These are phyloP conservation scores for Sandelia bainsii DNA, from an alignment of 2,797 vertebrate species.

Conservation along the genomic window DNA sequence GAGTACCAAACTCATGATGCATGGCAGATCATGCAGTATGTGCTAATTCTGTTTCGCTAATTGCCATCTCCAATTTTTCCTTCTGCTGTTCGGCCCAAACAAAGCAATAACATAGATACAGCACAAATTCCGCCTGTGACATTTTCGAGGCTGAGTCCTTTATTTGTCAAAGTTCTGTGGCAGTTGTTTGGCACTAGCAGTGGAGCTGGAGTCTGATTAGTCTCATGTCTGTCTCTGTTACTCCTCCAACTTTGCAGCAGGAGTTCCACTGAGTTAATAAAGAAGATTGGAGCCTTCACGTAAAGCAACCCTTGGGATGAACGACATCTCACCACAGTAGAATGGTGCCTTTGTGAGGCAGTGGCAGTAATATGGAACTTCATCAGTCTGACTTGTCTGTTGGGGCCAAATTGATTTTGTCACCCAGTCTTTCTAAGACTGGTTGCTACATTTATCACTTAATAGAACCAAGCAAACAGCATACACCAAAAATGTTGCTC, in stretches of 20 bases:
- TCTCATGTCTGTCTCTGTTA: slow-evolving; percentile 61
- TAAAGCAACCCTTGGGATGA: slow-evolving; percentile 56
- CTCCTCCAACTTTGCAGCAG: slow-evolving; percentile 67
- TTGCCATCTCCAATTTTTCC: slow-evolving; percentile 61
- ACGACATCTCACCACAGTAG: slow-evolving; percentile 46
- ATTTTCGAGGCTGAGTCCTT: slow-evolving; percentile 59
- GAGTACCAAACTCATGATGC: slow-evolving; percentile 42
- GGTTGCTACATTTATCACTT: slow-evolving; percentile 73
- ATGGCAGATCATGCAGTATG: slow-evolving; percentile 34
- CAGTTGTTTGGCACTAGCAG: slow-evolving; percentile 73
- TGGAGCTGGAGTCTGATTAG: slow-evolving; percentile 57
- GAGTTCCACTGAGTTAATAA: slow-evolving; percentile 61
- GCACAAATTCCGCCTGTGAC: slow-evolving; percentile 29
- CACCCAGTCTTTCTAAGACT: slow-evolving; percentile 70
- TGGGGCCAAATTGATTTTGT: slow-evolving; percentile 73
- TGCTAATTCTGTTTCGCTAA: slow-evolving; percentile 49
- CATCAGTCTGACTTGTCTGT: slow-evolving; percentile 58
- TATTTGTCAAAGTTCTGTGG: slow-evolving; percentile 61
- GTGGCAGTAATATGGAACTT: slow-evolving; percentile 55
- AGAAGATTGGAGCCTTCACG: slow-evolving; percentile 61
- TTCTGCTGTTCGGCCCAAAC: slow-evolving; percentile 34
- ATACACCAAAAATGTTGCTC: slow-evolving; percentile 27
- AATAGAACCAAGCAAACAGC: slow-evolving; percentile 19
- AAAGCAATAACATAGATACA: slow-evolving; percentile 56
- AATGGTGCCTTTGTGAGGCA: slow-evolving; percentile 72